Evolutionary conservation across 2,888 invertebrate species (phyloP).

Genomic region (Eustalomyia histrio): DNA sequence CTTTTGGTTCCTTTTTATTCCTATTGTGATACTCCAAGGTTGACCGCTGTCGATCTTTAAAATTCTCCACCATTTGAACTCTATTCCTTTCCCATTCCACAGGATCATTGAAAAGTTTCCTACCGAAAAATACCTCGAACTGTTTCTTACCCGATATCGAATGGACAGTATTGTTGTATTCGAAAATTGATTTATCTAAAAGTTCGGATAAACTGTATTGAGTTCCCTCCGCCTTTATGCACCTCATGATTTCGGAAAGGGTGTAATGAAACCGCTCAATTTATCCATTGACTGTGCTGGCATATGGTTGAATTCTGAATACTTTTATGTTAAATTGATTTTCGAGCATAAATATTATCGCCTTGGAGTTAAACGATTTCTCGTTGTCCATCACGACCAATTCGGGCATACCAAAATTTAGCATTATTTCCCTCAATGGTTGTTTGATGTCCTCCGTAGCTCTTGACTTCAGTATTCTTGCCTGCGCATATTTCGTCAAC

Average conservation of each 20-base stretch:
- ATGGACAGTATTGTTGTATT: constrained; percentile 39
- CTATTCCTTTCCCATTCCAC: constrained; percentile 8
- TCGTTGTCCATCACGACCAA: constrained; percentile 48
- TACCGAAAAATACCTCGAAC: constrained; percentile 37
- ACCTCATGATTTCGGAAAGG: constrained; percentile 29
- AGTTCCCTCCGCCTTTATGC: constrained; percentile 23
- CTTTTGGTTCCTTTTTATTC: constrained; percentile 20
- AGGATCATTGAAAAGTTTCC: constrained; percentile 25
- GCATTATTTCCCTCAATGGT: constrained; percentile 41
- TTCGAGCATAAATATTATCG: constrained; percentile 41
- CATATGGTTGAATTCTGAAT: constrained; percentile 33
- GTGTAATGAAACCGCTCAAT: constrained; percentile 35
- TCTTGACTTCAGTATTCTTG: constrained; percentile 30
- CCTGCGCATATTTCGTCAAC: constrained; percentile 35
- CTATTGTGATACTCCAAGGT: constrained; percentile 33
- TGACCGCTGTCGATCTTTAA: constrained; percentile 28
- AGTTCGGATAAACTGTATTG: constrained; percentile 32
- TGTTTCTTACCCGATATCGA: constrained; percentile 27
- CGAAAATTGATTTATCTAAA: constrained; percentile 7
- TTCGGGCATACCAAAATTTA: too few species aligned
- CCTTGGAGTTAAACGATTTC: constrained; percentile 28
- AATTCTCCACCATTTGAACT: constrained; percentile 16
- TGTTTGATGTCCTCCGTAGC: constrained; percentile 26
- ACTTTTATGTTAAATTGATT: constrained; percentile 42
- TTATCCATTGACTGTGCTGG: constrained; percentile 16